These are phyloP conservation scores for Diogma glabrata DNA, from an alignment of 2,888 invertebrate species.

Conservation along the genomic window DNA sequence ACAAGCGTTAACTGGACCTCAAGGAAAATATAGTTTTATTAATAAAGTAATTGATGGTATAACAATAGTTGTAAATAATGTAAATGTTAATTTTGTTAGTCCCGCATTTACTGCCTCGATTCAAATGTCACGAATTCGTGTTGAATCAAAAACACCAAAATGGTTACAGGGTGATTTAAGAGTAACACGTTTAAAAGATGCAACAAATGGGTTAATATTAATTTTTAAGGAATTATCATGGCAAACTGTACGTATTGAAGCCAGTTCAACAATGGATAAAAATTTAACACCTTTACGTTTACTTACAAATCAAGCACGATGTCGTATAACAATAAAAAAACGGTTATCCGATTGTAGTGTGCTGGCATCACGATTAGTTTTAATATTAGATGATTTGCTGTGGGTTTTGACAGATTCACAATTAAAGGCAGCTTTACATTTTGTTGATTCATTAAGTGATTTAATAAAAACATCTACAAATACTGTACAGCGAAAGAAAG, in stretches of 20 bases:
- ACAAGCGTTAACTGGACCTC: conserved; percentile 44
- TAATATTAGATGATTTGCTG: conserved; percentile 88
- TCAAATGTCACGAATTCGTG: conserved; percentile 86
- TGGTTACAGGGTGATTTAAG: conserved; percentile 77
- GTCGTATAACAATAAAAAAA: conserved; percentile 93
- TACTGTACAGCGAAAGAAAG: conserved; percentile 69
- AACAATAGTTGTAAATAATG: conserved; percentile 88
- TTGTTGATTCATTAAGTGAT: conserved; percentile 72
- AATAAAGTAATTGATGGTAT: conserved; percentile 97
- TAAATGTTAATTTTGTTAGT: conserved; percentile 86
- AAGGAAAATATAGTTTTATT: conserved; percentile 73
- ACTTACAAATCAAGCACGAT: conserved; percentile 86
- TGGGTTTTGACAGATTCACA: conserved; percentile 98
- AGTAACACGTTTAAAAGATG: conserved; percentile 83
- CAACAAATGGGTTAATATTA: conserved; percentile 75
- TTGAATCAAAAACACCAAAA: conserved; percentile 87
- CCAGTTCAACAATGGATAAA: conserved; percentile 66
- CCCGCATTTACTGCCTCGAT: conserved; percentile 92
- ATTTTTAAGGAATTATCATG: conserved; percentile 96
- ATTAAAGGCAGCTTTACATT: conserved; percentile 82
- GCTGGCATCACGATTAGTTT: conserved; percentile 78
- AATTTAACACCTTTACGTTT: conserved; percentile 80
- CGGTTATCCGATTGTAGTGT: conserved; percentile 84
- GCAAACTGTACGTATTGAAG: conserved; percentile 94
- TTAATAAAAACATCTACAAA: conserved; percentile 71